Conservation (phyloP, 2,113 vertebrate genomes). For the Passer domesticus region DNA sequence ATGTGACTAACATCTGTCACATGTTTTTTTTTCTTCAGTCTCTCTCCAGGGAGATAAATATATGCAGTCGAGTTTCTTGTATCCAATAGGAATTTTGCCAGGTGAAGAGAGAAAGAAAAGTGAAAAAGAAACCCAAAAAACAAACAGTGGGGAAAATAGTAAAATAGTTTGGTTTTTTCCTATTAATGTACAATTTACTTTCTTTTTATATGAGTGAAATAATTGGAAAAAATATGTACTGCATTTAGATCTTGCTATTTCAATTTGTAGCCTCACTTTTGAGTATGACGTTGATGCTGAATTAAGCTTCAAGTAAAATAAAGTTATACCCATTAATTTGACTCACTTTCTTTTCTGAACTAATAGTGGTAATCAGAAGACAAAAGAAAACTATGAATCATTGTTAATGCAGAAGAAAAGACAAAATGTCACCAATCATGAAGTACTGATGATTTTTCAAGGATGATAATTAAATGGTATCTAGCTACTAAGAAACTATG, state of each 20-base stretch:
- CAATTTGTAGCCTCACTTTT: not conserved
- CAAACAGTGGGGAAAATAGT: not conserved
- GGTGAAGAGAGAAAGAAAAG: not conserved
- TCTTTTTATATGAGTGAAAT: not conserved
- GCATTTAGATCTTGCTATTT: not conserved
- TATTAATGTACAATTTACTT: not conserved
- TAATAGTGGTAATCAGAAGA: not conserved
- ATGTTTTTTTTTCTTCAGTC: not conserved
- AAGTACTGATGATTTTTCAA: not conserved
- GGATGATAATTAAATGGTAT: not conserved
- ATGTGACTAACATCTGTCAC: constrained; percentile 52
- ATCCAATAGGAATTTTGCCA: not conserved
- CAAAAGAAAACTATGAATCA: not conserved
- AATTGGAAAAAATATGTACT: not conserved
- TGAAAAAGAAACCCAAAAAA: not conserved
- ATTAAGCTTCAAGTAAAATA: not conserved
- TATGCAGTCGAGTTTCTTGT: not conserved
- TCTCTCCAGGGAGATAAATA: constrained; percentile 13
- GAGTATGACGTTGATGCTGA: not conserved
- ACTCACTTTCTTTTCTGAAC: not conserved
- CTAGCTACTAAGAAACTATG: not conserved
- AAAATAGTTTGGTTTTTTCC: not conserved
- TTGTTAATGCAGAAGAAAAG: not conserved
- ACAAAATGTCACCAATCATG: not conserved
- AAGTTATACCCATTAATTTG: not conserved